Evolutionary conservation across 2,113 vertebrate species (phyloP).

Genomic region (Ceuthmochares aereus): DNA sequence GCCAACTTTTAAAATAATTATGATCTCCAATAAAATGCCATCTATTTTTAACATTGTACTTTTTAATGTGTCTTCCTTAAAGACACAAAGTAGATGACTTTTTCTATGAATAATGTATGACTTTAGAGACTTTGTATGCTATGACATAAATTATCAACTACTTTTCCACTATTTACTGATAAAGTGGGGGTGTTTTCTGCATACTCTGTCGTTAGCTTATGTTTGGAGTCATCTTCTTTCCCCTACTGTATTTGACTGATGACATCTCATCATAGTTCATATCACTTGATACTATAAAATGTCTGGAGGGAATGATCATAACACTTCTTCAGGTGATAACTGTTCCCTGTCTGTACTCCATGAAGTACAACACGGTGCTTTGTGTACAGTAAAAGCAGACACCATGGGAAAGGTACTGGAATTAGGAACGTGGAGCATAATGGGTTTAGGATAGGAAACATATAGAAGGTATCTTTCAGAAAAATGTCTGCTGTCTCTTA

Average conservation of each 20-base stretch:
- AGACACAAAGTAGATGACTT: constrained; percentile 64
- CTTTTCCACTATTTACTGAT: constrained; percentile 59
- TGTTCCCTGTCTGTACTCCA: constrained; percentile 39
- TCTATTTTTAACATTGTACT: constrained; percentile 74
- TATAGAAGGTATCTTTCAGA: background rate
- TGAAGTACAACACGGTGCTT: background rate
- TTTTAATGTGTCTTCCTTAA: constrained; percentile 70
- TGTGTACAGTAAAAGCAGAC: background rate
- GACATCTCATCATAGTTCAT: constrained; percentile 59
- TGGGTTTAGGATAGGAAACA: background rate
- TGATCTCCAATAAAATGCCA: constrained; percentile 73
- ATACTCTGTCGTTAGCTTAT: background rate
- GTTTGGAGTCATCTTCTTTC: background rate
- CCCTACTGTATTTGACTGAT: constrained; percentile 60
- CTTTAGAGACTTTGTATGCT: constrained; percentile 59
- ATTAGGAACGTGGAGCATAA: background rate
- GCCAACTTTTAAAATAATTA: constrained; percentile 77
- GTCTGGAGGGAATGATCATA: constrained; percentile 69
- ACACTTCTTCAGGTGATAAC: constrained; percentile 57
- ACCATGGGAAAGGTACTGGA: background rate
- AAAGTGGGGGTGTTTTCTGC: constrained; percentile 59
- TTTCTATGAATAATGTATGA: constrained; percentile 62
- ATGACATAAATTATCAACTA: constrained; percentile 68
- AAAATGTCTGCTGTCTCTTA: background rate
- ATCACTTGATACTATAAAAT: constrained; percentile 55